Evolutionary conservation across 2,797 vertebrate species (phyloP), one percentile per base, ranked within the genome.

Genomic region (Esox lucius): DNA sequence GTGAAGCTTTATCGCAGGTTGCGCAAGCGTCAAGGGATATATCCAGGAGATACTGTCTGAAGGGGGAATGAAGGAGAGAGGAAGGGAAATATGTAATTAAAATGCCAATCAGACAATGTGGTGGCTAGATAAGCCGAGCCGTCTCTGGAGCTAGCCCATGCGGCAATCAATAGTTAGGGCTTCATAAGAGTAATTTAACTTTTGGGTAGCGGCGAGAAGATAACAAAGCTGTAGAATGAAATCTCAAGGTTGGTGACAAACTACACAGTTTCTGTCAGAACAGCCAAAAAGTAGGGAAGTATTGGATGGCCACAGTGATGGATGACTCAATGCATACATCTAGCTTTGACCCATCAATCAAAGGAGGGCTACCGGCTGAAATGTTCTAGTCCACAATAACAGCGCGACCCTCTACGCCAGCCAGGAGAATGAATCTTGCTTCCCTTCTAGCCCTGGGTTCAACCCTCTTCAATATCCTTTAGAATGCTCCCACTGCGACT

Each of bases 91-190:
- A 66, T 62, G 53, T 31, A 65, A 75, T 68, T 68, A 59, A 65
- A 71, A 39, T 28, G 75, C 39, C 53, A 77, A 76, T 73, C 61
- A 73, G 75, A 73, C 49, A 74, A 70, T 49, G 61, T 71, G 66
- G 59, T 66, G 67, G 71, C 68, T 24, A 78, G 83, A 84, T 87
- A 81, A 84, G 77, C 80, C 48, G 66, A 31, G 31, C 22, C 24
- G 56, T 67, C 68, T 80, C 31, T n/a, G 33, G 51, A 67, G 66
- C 48, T 24, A 24, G 22, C 56, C 72, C 59, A 71, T 12, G 68
- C 65, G 35, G 56, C 64, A 75, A 84, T 87, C 77, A 74, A 85
- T 85, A 79, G 56, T 73, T 42, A 66, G 77, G 4, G 49, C 71
- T 71, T 74, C 53, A 42, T 53, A 72, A 81, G 73, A 77, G 35